Evolutionary conservation across 2,888 invertebrate species (phyloP).

Genomic region (Melinopterus prodromus): DNA sequence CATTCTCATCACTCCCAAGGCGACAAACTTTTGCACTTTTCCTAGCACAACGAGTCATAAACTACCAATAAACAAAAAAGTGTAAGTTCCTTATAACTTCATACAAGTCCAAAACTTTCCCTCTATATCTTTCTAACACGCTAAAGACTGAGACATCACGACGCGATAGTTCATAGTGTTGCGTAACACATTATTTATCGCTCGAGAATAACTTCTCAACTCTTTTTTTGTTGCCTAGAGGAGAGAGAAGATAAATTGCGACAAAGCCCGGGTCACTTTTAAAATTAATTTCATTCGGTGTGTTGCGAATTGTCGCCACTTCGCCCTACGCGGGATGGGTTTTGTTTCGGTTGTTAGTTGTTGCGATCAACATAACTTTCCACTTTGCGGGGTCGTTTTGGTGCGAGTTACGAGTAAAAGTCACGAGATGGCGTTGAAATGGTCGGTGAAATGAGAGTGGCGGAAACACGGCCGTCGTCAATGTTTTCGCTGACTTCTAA

Average conservation of each 20-base stretch:
- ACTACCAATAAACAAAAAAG: background rate
- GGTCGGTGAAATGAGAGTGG: background rate
- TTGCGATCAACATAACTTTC: conserved; percentile 4
- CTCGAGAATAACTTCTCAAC: background rate
- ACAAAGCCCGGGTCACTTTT: background rate
- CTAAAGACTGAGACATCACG: background rate
- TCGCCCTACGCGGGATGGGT: background rate
- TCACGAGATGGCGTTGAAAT: conserved; percentile 4
- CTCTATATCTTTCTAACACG: background rate
- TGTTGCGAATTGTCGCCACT: background rate
- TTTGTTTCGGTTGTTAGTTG: conserved; percentile 4
- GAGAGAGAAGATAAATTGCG: background rate
- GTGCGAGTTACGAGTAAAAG: background rate
- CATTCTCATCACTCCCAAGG: background rate
- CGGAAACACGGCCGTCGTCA: background rate
- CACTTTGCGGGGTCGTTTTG: background rate
- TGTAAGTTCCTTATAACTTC: background rate
- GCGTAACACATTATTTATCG: background rate
- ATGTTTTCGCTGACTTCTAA: background rate
- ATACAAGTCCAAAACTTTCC: background rate
- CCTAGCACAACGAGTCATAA: background rate
- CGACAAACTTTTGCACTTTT: background rate
- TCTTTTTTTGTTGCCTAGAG: background rate
- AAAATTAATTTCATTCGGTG: background rate
- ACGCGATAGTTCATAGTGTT: background rate